Evolutionary conservation across 2,888 invertebrate genomes (phyloP), one percentile per base, ranked within the genome.

Genomic region (Aspidiotus destructor): DNA sequence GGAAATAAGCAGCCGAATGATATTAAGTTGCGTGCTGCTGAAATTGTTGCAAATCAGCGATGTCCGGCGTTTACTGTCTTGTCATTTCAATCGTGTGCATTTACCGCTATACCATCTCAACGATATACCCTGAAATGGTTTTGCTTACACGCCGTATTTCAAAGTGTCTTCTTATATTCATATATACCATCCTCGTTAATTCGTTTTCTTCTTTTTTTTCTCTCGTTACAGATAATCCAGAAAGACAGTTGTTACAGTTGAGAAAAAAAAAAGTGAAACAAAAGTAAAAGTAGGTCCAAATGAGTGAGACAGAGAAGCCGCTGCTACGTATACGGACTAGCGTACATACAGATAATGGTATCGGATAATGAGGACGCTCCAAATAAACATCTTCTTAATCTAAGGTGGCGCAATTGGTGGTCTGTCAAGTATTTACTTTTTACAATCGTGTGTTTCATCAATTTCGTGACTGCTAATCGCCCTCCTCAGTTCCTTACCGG

Each of bases 401-500:
- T 41, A 11, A 17, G 52, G 44, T 41, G 41, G 41, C 13, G 41
- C 41, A 44, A 9, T 41, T 40, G 41, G n/a, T 61, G 41, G 42
- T 41, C 41, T 42, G 10, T 42, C 42, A 61, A n/a, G 42, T 57
- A 44, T 65, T 57, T 55, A 41, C 2, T 42, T 15, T 16, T 65
- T 28, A 11, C 57, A 17, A 28, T 65, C 55, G 41, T 65, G n/a
- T 57, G 55, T 6, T 11, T 1, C 55, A 17, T 65, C 28, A 16
- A 10, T 44, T n/a, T 9, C 48, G 62, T 17, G 42, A 58, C 48
- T 41, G 77, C 77, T 71, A 92, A 92, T 81, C 84, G 85, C 74
- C 89, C 92, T 60, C 92, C 92, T n/a, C 83, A 88, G 71, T 93
- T 93, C 78, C 82, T 91, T 70, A 88, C 88, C 76, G 89, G 91